A percentile compares a stretch with the other conserved stretches of the same genome.
Evolutionary conservation across 2,797 vertebrate species (phyloP).

Genomic region (Rhincodon typus): DNA sequence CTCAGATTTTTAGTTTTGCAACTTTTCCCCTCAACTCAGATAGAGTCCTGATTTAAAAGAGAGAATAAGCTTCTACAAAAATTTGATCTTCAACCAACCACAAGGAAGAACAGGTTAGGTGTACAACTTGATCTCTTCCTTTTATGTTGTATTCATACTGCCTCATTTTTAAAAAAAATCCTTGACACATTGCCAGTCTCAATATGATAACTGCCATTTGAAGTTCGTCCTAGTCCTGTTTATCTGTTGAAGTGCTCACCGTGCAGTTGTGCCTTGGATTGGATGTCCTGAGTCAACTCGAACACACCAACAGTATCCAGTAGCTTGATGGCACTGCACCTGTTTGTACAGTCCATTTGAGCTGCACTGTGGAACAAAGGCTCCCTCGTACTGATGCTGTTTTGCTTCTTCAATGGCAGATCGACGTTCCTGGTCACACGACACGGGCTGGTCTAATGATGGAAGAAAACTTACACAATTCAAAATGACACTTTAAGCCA

Average conservation of each 20-base stretch:
- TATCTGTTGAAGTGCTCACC: slow-evolving; percentile 35
- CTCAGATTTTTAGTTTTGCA: not conserved
- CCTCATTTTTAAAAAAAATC: not conserved
- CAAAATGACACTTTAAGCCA: not conserved
- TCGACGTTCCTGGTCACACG: slow-evolving; percentile 40
- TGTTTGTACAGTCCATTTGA: slow-evolving; percentile 37
- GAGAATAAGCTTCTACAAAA: not conserved
- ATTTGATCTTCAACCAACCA: not conserved
- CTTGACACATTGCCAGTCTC: not conserved
- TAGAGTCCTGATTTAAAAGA: not conserved
- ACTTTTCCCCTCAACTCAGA: not conserved
- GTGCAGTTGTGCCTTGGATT: slow-evolving; percentile 39
- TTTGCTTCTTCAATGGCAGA: slow-evolving; percentile 39
- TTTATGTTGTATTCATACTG: not conserved
- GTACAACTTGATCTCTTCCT: not conserved
- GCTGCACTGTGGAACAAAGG: slow-evolving; percentile 41
- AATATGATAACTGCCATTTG: not conserved
- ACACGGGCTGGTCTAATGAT: not conserved
- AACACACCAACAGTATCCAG: slow-evolving; percentile 43
- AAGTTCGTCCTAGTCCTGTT: not conserved
- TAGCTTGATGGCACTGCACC: slow-evolving; percentile 43
- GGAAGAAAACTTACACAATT: not conserved
- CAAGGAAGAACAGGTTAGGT: not conserved
- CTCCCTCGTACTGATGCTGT: slow-evolving; percentile 41
- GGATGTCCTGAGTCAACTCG: slow-evolving; percentile 38